phyloP scores from a whole-genome alignment of 2,888 invertebrate species.

The Harpalus rubripes region DNA sequence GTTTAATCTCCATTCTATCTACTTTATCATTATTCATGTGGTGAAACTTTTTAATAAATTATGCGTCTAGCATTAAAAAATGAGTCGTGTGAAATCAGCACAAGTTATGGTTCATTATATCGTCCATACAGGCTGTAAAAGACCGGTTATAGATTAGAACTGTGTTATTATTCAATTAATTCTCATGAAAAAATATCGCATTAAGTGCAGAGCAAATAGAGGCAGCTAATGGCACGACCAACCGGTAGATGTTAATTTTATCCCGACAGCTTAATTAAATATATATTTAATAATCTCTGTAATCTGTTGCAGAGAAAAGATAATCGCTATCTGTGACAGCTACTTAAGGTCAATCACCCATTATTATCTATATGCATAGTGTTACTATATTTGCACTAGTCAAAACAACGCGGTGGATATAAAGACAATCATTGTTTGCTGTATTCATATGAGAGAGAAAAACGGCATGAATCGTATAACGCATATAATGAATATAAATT shows the following conservation, averaged over 20 bases:
- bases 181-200: constrained; percentile 34
- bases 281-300: constrained; percentile 55
- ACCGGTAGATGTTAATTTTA: constrained; percentile 40
- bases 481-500: neutral
- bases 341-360: constrained; percentile 50
- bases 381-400: constrained; percentile 33
- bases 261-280: constrained; percentile 55
- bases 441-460: neutral
- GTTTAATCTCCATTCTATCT: neutral
- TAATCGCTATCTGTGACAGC: constrained; percentile 50
- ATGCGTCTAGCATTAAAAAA: constrained; percentile 1
- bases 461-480: neutral
- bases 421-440: neutral
- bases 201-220: constrained; percentile 37
- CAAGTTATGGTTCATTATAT: neutral
- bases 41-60: neutral
- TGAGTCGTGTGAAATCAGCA: constrained; percentile 40
- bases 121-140: neutral
- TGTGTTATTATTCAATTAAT: constrained; percentile 49
- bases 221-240: constrained; percentile 26
- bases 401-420: constrained; percentile 15
- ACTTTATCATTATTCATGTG: neutral
- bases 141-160: constrained; percentile 47
- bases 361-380: constrained; percentile 34
- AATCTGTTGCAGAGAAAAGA: constrained; percentile 32